Evolutionary conservation across 2,888 invertebrate species (phyloP), one percentile per base, ranked within the genome.

Genomic region (Argyresthia albistria): DNA sequence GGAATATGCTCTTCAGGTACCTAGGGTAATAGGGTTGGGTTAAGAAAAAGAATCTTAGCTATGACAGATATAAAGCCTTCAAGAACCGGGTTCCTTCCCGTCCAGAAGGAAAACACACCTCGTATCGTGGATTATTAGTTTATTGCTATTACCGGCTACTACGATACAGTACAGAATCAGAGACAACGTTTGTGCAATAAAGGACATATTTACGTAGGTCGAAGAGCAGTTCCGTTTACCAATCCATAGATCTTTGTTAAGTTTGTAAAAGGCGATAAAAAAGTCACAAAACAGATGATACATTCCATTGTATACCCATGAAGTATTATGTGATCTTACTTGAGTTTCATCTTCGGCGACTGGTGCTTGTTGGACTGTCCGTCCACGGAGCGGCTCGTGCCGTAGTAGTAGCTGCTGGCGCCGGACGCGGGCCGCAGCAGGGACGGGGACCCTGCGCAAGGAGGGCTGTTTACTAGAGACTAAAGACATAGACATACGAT

Each of bases 301-400:
- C 6, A 25, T 25, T 25, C 25, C 25, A 25, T 4, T 25, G 25
- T 6, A 25, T 25, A 25, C 25, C 25, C 25, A 25, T 25, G 25
- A 25, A 4, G 9, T 8, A 0, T 36, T 39, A 16, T 52, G 11
- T 8, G n/a, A 47, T 61, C 74, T 69, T 81, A 96, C 96, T 96
- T 96, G 80, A 96, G 90, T 88, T 97, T 96, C 93, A 97, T 93
- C 89, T 96, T 96, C 58, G 96, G 96, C 67, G 95, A 96, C 63
- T 94, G 93, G 66, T 95, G 95, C 64, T 90, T 89, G 35, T 90
- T 88, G 53, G 90, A 88, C 60, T 88, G 90, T 16, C 90, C 86
- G 51, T 90, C 91, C 50, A 87, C 76, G 37, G 90, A 87, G 57
- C 89, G 86, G 45, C 89, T 89, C 46, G 91, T 90, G 51, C 91